Conservation (phyloP, 2,797 vertebrate genomes). For the Corythornis leucogaster region DNA sequence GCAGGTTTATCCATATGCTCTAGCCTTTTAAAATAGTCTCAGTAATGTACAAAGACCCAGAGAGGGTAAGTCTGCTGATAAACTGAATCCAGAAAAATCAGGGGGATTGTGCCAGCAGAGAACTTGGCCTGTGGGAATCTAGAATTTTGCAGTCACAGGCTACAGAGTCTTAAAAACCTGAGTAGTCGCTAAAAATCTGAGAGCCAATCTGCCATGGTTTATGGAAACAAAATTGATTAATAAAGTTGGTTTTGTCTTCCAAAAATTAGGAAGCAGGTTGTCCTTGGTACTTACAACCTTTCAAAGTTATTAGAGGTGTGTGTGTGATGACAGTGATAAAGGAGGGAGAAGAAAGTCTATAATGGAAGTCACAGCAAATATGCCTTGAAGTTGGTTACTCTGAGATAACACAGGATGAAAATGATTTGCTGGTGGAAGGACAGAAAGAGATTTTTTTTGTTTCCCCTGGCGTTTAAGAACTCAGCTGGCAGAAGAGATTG, state of each 20-base stretch:
- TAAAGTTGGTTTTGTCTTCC: background rate
- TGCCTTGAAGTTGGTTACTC: background rate
- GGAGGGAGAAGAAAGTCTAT: background rate
- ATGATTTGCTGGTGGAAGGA: background rate
- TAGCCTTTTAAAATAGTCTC: background rate
- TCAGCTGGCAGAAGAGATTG: background rate
- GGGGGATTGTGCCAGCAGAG: background rate
- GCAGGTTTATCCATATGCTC: background rate
- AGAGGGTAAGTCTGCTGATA: background rate
- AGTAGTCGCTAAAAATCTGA: background rate
- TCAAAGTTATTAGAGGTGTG: background rate
- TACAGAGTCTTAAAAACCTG: background rate
- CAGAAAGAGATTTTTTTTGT: background rate
- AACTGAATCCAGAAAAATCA: background rate
- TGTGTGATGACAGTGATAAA: background rate
- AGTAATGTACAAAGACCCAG: background rate
- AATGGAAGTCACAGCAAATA: background rate
- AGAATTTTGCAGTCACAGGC: background rate
- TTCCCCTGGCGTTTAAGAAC: background rate
- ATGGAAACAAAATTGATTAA: background rate
- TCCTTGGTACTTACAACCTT: background rate
- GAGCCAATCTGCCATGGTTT: background rate
- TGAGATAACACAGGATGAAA: background rate
- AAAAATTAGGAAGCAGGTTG: background rate
- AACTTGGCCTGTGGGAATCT: background rate